Evolutionary conservation across 2,888 invertebrate species (phyloP).

Genomic region (Eupithecia dodoneata): DNA sequence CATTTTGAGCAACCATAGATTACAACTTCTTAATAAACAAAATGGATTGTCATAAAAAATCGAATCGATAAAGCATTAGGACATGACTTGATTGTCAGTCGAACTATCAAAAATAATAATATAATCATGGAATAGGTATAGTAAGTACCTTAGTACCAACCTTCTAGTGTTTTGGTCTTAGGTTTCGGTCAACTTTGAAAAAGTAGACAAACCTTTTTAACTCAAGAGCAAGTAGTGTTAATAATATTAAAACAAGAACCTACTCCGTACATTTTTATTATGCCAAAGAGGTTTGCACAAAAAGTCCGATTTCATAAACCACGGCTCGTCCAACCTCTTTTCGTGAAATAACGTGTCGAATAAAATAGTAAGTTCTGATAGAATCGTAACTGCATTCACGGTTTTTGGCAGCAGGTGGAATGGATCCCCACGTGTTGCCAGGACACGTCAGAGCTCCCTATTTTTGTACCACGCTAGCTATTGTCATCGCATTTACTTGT

Average conservation of each 20-base stretch:
- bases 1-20: no score
- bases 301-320: not conserved
- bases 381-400: conserved; percentile 42
- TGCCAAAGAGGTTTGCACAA: not conserved
- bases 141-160: not conserved
- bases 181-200: no score
- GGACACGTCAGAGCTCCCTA: conserved; percentile 53
- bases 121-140: no score
- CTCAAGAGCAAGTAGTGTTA: no score
- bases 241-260: no score
- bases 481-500: conserved; percentile 21
- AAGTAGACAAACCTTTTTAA: not conserved
- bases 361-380: conserved; percentile 38
- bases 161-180: not conserved
- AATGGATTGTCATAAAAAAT: no score
- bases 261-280: no score
- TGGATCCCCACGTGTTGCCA: conserved; percentile 55
- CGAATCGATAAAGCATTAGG: no score
- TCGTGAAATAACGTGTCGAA: conserved; percentile 40
- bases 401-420: conserved; percentile 60
- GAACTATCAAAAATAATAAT: no score
- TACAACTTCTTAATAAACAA: no score
- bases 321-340: not conserved
- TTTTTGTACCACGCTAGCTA: conserved; percentile 48
- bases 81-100: no score